Base-by-base conservation (phyloP, 2,888 invertebrate species). In the Buathra laborator region DNA sequence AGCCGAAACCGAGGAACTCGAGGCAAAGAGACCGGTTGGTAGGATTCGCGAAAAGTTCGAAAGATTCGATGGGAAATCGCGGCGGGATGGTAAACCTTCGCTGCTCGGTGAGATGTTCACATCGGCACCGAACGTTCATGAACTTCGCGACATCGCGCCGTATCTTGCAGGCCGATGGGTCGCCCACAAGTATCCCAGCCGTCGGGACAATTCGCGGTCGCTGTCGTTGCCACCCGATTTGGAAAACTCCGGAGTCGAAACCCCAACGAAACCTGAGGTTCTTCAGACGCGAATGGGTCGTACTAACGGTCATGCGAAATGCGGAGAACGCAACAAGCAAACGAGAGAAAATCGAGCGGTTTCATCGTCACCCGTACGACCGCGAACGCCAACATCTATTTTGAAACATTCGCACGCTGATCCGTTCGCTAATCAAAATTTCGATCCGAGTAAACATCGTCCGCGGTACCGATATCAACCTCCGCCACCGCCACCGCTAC, bases 121-220 rank as follows among this genome's bases (percentile, higher is more conserved):
- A 0, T 98, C 97, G 1, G 96, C 97, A 51, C 98, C 98, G 3
- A 97, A 97, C 90, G 95, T 98, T 24, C 95, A 96, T 87, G 97
- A 97, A 90, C 94, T 97, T 1, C 95, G 96, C 10, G 97, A 97
- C 89, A 97, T 97, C 72, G 96, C 97, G 0, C 97, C 97, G 0
- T 97, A 97, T 93, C 93, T 98, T 84, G 96, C 96, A 0, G 97
- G 97, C 1, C 95, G 96, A 7, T 98, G 98, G 97, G 95, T 96
- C 51, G 97, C 98, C 0, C 98, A 98, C 92, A 96, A 95, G 88
- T 97, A 96, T 92, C 97, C 97, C 0, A 96, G 95, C 88, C 95
- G 95, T 1, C 95, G 95, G 81, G 97, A 97, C 89, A 97, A 97
- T 90, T 95, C 96, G 74, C 94, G 96, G 70, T 95, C 97, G 2